Evolutionary conservation across 2,113 vertebrate species (phyloP).

Genomic region (Carassius carassius): DNA sequence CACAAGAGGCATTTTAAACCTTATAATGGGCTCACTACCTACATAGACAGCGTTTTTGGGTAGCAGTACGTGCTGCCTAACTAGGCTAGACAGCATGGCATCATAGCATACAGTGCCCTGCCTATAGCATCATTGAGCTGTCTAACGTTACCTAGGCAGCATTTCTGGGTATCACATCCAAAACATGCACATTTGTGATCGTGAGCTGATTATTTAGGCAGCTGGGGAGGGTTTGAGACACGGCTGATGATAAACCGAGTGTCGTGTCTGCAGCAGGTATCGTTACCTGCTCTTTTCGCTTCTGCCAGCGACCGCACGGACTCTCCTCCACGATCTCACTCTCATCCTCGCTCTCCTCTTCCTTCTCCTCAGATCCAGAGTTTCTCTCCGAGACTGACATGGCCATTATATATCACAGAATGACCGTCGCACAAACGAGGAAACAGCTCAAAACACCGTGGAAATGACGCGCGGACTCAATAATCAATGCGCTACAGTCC

Average conservation of each 20-base stretch:
- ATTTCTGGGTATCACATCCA: not conserved
- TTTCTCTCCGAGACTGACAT: conserved; percentile 65
- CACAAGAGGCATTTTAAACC: not conserved
- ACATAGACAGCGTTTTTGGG: not conserved
- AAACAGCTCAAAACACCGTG: conserved; percentile 1
- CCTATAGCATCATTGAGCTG: not conserved
- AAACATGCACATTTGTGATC: not conserved
- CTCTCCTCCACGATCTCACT: conserved; percentile 83
- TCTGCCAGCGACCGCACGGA: conserved; percentile 83
- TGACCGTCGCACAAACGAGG: not conserved
- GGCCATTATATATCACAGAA: conserved; percentile 46
- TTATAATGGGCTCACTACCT: not conserved
- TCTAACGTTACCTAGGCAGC: not conserved
- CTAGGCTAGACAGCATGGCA: not conserved
- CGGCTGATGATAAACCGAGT: too few species aligned
- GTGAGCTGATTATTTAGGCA: not conserved
- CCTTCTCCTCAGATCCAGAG: conserved; percentile 68
- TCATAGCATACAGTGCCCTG: not conserved
- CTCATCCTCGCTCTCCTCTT: conserved; percentile 83
- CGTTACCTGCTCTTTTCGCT: conserved; percentile 77
- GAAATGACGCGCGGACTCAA: conserved; percentile 18
- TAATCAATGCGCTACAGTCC: not conserved
- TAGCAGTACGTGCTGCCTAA: too few species aligned
- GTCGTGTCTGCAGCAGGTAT: too few species aligned
- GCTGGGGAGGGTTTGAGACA: not conserved